Evolutionary conservation across 2,113 vertebrate species (phyloP), one percentile per base, ranked within the genome.

Genomic region (Condylura cristata): DNA sequence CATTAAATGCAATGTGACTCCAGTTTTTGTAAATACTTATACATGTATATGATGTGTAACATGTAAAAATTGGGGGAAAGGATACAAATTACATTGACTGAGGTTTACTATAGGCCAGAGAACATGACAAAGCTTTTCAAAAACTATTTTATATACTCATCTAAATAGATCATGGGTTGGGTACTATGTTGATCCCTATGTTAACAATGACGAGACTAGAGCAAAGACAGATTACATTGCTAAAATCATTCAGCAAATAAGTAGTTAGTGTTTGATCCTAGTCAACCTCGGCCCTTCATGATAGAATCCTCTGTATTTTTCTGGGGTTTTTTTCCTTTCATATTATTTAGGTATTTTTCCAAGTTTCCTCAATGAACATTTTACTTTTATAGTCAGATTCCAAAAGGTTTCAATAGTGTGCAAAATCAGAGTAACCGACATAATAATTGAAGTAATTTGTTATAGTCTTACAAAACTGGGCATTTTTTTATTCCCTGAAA

Each of bases 401-500:
- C 74, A 82, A 75, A 86, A 93, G 68, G 14, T 85, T 86, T 93
- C 58, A 80, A 78, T 72, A 72, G 66, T 81, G 34, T 84, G 28
- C 41, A 95, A 66, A 93, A 93, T 68, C 63, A 84, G 32, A 84
- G 53, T 81, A 89, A 90, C 87, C 72, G 66, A 26, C 66, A 51
- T 91, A 78, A 87, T 84, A 71, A 90, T 63, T 92, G 92, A 95
- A 90, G 88, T 79, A 93, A 81, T 78, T 41, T 81, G 91, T 88
- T 82, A 71, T 56, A 66, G 74, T 90, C 83, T 86, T 89, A 81
- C 56, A 78, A 41, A 91, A 86, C 14, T 37, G 34, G 32, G 46
- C 78, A 76, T 75, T 92, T 95, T 95, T 91, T 87, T 44, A 84
- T 94, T 90, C 88, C 81, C 86, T 92, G 80, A 90, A 89, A 85